Evolutionary conservation across 2,113 vertebrate species (phyloP), one percentile per base, ranked within the genome.

Genomic region (Chaenogobius annularis): DNA sequence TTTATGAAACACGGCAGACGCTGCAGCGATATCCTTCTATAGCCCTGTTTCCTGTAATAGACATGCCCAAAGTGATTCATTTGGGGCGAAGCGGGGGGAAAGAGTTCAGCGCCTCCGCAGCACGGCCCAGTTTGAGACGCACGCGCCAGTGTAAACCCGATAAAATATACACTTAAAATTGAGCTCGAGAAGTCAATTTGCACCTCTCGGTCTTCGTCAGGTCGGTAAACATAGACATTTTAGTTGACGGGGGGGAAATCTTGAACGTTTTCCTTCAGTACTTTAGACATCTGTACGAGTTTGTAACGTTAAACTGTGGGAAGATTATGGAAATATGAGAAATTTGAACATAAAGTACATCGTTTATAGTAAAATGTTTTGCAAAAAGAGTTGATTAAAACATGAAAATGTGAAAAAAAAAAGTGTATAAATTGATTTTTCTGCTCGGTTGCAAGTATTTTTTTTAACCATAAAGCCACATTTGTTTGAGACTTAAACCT

Each of bases 91-190:
- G 17, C 26, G 14, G 37, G 47, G 64, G 52, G n/a, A n/a, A n/a
- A 55, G 68, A 70, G 47, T 71, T 17, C 56, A 46, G 67, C 56
- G 54, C 70, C 79, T 70, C 59, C 67, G 52, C 55, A 63, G 76
- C 35, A 46, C 46, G 54, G 68, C 23, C 40, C 47, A 1, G 31
- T 62, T 75, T 66, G 63, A 52, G 48, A 80, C 23, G 66, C 68
- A 52, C 50, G 56, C 68, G 73, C 7, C 14, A 77, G 62, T 75
- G 85, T 85, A 88, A 85, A 88, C 72, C 59, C 68, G 22, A 66
- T 7, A 71, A 4, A 73, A 72, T 70, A 63, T 44, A 70, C 68
- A 62, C 75, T 80, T 43, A 43, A 63, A 20, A 40, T 43, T 31
- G 3, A 70, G 66, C 69, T 72, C 72, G 52, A 79, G 71, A 1